Conservation (phyloP, 92 coral and sea anemone species). For the Heteractis magnifica region DNA sequence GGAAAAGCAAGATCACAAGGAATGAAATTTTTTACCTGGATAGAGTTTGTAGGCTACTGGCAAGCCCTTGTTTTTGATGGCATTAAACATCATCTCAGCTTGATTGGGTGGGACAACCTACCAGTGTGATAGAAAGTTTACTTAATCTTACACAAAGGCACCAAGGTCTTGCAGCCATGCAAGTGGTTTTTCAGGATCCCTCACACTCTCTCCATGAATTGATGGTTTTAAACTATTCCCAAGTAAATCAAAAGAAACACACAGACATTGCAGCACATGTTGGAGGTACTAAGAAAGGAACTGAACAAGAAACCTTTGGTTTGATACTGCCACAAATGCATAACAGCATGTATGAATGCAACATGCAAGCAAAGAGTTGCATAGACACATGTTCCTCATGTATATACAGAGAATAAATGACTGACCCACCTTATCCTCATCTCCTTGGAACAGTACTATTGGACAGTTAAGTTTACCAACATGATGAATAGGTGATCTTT, state of each 20-base stretch:
- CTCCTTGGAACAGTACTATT: slow-evolving; percentile 83
- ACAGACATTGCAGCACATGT: too few species aligned
- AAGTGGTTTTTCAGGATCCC: too few species aligned
- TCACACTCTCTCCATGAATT: too few species aligned
- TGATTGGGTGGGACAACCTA: slow-evolving; percentile 90
- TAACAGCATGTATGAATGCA: too few species aligned
- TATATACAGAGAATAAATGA: too few species aligned
- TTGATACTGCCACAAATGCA: too few species aligned
- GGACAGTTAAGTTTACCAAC: slow-evolving; percentile 71
- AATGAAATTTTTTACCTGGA: slow-evolving; percentile 52
- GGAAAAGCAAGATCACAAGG: background rate
- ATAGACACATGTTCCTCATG: background rate
- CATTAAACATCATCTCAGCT: slow-evolving; percentile 82
- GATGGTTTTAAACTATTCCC: too few species aligned
- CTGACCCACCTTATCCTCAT: slow-evolving; percentile 77
- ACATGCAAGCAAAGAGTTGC: background rate
- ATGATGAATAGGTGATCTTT: slow-evolving; percentile 77
- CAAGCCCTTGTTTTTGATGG: slow-evolving; percentile 68
- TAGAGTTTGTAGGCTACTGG: slow-evolving; percentile 81
- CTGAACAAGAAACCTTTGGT: too few species aligned
- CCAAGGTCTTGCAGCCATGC: too few species aligned
- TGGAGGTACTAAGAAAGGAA: too few species aligned
- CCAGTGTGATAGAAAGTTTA: background rate
- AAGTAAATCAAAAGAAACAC: too few species aligned
- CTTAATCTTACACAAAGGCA: background rate